Conservation (phyloP, 2,888 invertebrate genomes). For the Caenorhabditis sp. region DNA sequence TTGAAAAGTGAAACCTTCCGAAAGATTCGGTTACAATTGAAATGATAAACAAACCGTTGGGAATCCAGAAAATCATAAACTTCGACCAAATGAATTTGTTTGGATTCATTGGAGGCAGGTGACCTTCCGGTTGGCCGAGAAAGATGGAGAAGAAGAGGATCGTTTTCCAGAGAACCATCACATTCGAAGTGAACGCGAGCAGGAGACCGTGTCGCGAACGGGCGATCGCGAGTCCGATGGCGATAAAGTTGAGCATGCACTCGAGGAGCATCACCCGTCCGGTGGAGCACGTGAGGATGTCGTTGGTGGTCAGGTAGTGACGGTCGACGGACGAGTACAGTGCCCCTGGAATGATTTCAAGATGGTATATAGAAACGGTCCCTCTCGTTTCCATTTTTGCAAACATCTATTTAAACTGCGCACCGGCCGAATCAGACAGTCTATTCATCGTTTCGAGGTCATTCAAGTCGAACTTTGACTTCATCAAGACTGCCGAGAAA, state of each 20-base stretch:
- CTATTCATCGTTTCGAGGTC: no score
- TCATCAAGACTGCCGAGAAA: no score
- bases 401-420: no score
- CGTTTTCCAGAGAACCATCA: slow-evolving; percentile 76
- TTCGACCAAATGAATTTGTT: slow-evolving; percentile 36
- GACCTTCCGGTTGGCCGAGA: slow-evolving; percentile 60
- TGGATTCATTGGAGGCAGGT: slow-evolving; percentile 34
- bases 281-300: slow-evolving; percentile 70
- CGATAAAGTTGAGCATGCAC: slow-evolving; percentile 69
- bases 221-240: slow-evolving; percentile 62
- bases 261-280: slow-evolving; percentile 73
- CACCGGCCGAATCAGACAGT: no score
- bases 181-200: slow-evolving; percentile 67
- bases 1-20: slow-evolving; percentile 17
- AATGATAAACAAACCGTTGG: slow-evolving; percentile 54
- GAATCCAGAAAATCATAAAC: slow-evolving; percentile 57
- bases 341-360: slow-evolving; percentile 69
- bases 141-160: slow-evolving; percentile 69
- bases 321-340: slow-evolving; percentile 73
- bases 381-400: no score
- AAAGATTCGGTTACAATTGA: slow-evolving; percentile 6
- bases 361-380: no score
- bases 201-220: slow-evolving; percentile 68
- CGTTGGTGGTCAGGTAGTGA: slow-evolving; percentile 68
- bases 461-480: no score